Percentiles rank a stretch among this genome's conserved stretches.
Evolutionary conservation across 2,888 invertebrate genomes (phyloP).

Genomic region (Bibio marci): DNA sequence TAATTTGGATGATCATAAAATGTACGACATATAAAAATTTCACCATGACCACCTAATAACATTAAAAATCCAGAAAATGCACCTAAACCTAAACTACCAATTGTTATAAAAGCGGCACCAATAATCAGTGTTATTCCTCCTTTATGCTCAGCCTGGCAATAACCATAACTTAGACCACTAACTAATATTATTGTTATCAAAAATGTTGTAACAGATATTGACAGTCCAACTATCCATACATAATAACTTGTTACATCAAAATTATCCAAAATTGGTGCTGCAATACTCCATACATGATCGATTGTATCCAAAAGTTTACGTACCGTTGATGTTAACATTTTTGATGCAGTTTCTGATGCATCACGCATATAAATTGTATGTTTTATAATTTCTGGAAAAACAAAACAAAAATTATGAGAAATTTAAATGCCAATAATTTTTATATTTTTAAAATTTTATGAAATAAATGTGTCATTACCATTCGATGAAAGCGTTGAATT

Average conservation of each 20-base stretch:
- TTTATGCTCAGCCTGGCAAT: slow-evolving; percentile 25
- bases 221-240: slow-evolving; percentile 25
- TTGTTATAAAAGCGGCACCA: slow-evolving; percentile 21
- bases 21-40: slow-evolving; percentile 48
- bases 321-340: slow-evolving; percentile 23
- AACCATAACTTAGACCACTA: slow-evolving; percentile 24
- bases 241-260: slow-evolving; percentile 21
- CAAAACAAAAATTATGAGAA: not conserved
- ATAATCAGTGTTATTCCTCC: slow-evolving; percentile 23
- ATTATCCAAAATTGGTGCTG: slow-evolving; percentile 21
- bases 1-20: slow-evolving; percentile 50
- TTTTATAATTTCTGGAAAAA: slow-evolving; percentile 21
- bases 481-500: too few relatives aligned
- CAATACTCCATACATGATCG: slow-evolving; percentile 20
- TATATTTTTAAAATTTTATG: not conserved
- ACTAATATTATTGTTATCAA: slow-evolving; percentile 25
- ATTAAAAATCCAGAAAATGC: slow-evolving; percentile 23
- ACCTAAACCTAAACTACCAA: slow-evolving; percentile 23
- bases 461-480: too few relatives aligned
- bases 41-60: slow-evolving; percentile 27
- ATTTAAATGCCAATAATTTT: not conserved
- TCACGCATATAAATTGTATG: slow-evolving; percentile 16
- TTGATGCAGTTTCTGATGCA: slow-evolving; percentile 25
- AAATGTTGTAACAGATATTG: slow-evolving; percentile 21
- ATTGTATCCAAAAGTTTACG: slow-evolving; percentile 21